Evolutionary conservation across 2,113 vertebrate genomes (phyloP).

Genomic region (Pithys albifrons): DNA sequence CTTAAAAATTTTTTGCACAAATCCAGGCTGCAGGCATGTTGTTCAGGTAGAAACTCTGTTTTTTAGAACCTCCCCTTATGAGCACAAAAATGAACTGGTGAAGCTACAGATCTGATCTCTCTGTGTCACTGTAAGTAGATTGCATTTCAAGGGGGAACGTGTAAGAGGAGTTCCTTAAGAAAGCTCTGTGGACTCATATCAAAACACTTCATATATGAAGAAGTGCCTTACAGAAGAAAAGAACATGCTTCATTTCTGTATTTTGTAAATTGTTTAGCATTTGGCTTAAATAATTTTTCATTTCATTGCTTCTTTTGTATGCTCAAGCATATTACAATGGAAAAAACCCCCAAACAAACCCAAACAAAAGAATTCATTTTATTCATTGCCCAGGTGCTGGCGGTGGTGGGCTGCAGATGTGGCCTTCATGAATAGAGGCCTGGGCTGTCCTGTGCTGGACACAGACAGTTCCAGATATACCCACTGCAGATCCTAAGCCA

Average conservation of each 20-base stretch:
- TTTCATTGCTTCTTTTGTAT: background rate
- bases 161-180: background rate
- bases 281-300: background rate
- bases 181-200: background rate
- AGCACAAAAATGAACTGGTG: background rate
- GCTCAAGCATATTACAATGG: background rate
- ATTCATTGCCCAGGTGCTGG: background rate
- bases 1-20: background rate
- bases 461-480: background rate
- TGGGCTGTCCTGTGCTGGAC: background rate
- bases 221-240: background rate
- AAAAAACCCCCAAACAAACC: background rate
- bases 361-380: background rate
- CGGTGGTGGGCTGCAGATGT: background rate
- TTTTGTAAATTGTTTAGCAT: background rate
- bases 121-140: background rate
- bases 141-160: background rate
- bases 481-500: background rate
- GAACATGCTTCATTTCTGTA: background rate
- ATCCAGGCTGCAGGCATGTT: background rate
- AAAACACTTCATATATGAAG: background rate
- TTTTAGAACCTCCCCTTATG: background rate
- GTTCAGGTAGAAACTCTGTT: accelerated
- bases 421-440: background rate
- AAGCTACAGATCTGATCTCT: background rate